These are phyloP conservation scores for Euura saliciscinereae DNA, from an alignment of 1,140 invertebrate genomes.

Conservation along the genomic window DNA sequence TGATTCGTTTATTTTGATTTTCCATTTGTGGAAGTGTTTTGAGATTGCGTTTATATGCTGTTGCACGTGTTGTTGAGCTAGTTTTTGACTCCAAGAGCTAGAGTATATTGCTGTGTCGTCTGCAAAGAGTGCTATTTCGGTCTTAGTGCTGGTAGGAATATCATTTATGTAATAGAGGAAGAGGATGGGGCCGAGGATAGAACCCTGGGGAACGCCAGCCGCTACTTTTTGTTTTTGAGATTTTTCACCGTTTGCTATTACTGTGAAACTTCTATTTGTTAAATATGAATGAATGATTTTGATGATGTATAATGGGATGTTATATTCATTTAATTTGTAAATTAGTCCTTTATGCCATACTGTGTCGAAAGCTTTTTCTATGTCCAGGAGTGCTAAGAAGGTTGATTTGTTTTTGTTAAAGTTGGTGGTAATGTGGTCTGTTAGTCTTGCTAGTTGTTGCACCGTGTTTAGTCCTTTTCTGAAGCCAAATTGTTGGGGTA, in stretches of 20 bases:
- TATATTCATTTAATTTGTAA: constrained; percentile 23
- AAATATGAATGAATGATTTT: constrained; percentile 33
- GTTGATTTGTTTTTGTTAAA: constrained; percentile 37
- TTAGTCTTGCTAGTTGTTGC: constrained; percentile 40
- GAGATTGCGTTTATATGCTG: no score
- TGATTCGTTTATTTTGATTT: no score
- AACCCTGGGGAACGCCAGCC: no score
- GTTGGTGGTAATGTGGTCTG: constrained; percentile 32
- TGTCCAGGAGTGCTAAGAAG: constrained; percentile 36
- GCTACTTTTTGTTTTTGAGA: no score
- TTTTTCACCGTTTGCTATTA: constrained; percentile 20
- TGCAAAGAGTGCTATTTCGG: no score
- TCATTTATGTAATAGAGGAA: no score
- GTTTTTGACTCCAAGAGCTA: no score
- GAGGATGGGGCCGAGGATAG: no score
- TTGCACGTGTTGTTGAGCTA: no score
- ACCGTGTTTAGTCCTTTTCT: constrained; percentile 34
- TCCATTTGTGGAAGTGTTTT: no score
- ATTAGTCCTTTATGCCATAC: constrained; percentile 36
- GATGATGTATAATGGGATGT: constrained; percentile 22
- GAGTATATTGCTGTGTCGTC: no score
- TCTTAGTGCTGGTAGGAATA: no score
- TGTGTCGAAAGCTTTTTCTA: constrained; percentile 43
- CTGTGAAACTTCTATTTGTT: constrained; percentile 23
- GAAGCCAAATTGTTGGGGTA: constrained; percentile 48